Evolutionary conservation across 2,113 vertebrate species (phyloP).

Genomic region (Syngnathus scovelli): DNA sequence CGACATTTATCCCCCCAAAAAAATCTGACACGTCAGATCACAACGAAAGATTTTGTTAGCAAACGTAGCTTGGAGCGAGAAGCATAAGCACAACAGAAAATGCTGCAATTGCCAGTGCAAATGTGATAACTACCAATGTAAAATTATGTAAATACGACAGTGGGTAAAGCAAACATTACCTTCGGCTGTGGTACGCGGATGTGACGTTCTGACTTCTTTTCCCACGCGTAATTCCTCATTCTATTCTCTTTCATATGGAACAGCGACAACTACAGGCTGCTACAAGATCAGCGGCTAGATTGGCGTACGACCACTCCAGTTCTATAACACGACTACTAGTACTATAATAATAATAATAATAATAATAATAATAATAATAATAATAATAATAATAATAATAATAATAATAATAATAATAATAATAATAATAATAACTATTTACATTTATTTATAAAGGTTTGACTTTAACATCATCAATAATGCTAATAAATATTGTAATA

Average conservation of each 20-base stretch:
- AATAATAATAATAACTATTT: too few relatives aligned
- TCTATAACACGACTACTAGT: background rate
- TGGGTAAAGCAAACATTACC: constrained; percentile 29
- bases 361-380: too few relatives aligned
- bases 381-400: too few relatives aligned
- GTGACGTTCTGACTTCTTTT: constrained; percentile 35
- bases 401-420: too few relatives aligned
- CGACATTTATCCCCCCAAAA: background rate
- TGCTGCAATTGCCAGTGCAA: background rate
- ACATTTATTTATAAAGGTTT: too few relatives aligned
- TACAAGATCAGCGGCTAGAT: background rate
- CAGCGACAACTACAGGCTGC: background rate
- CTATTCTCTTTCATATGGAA: background rate
- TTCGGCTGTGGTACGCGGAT: constrained; percentile 41
- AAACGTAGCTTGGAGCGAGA: background rate
- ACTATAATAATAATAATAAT: too few relatives aligned
- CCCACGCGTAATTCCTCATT: background rate
- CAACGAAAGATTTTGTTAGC: background rate
- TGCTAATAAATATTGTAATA: too few relatives aligned
- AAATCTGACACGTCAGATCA: background rate
- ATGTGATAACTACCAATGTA: background rate
- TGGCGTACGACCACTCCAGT: too few relatives aligned
- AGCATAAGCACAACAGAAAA: background rate
- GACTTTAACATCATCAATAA: too few relatives aligned
- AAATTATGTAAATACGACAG: background rate